A percentile compares a stretch with the other conserved stretches of the same genome.
Evolutionary conservation across 2,888 invertebrate genomes (phyloP).

Genomic region (Tromatobia lineatoria): DNA sequence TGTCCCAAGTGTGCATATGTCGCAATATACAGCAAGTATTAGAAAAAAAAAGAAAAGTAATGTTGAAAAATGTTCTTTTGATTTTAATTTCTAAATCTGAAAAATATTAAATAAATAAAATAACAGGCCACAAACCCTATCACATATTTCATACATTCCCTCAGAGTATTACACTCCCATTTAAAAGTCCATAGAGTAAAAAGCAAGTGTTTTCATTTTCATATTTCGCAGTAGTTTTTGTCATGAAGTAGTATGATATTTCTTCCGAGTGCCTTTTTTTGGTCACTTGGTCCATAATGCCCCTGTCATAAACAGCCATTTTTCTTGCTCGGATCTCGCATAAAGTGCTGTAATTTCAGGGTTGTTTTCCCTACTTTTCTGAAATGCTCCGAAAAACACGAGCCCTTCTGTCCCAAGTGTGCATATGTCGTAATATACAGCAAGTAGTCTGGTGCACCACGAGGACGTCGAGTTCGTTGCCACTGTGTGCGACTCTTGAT

Average conservation of each 20-base stretch:
- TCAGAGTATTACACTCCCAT: not conserved
- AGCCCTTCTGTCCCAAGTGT: constrained; percentile 15
- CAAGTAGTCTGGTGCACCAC: constrained; percentile 22
- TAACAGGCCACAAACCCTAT: too few species aligned
- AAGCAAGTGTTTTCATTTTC: not conserved
- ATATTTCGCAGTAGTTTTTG: not conserved
- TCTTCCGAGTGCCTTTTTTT: not conserved
- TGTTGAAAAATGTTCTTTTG: too few species aligned
- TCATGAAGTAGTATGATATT: not conserved
- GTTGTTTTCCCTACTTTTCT: constrained; percentile 33
- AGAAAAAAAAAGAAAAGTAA: too few species aligned
- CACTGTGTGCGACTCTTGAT: constrained; percentile 3
- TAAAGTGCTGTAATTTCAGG: constrained; percentile 23
- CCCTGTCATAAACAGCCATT: not conserved
- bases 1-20: constrained; percentile 18
- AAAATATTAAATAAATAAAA: too few species aligned
- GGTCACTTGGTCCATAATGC: not conserved
- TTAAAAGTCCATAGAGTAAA: not conserved
- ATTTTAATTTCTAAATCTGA: too few species aligned
- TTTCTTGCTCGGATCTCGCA: constrained; percentile 7
- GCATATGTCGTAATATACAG: constrained; percentile 4
- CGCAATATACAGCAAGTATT: not conserved
- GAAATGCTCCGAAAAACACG: constrained; percentile 6
- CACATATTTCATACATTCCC: not conserved
- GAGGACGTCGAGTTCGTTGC: constrained; percentile 54